phyloP scores from a whole-genome alignment of 2,888 invertebrate species.

The Gibbula magus region DNA sequence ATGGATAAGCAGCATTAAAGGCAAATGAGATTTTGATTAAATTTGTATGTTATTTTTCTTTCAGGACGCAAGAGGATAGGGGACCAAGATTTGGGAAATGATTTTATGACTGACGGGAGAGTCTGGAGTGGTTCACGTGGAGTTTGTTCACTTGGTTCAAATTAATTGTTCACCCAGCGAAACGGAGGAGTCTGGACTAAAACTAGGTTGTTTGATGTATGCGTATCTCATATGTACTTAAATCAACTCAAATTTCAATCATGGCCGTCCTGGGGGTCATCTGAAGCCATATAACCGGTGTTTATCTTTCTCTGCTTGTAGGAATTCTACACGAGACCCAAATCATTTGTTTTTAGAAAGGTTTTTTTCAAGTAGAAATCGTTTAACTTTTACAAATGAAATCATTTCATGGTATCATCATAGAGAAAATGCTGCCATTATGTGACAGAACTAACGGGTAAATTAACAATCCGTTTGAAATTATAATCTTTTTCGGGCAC shows the following conservation, averaged over 20 bases:
- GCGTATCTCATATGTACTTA: not conserved
- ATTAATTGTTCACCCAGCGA: not conserved
- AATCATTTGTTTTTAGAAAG: too few relatives aligned
- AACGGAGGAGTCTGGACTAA: not conserved
- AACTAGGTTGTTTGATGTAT: not conserved
- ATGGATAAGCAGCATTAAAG: not conserved
- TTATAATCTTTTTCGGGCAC: too few relatives aligned
- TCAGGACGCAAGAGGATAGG: not conserved
- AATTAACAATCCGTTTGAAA: too few relatives aligned
- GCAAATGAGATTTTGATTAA: conserved; percentile 13
- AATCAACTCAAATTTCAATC: not conserved
- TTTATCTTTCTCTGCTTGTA: too few relatives aligned
- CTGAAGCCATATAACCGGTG: too few relatives aligned
- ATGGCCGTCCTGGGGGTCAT: too few relatives aligned
- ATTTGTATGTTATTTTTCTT: not conserved
- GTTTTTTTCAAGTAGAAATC: too few relatives aligned
- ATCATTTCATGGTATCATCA: too few relatives aligned
- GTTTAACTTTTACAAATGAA: too few relatives aligned
- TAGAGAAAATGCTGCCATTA: too few relatives aligned
- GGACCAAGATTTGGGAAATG: conserved; percentile 3
- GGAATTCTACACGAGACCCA: too few relatives aligned
- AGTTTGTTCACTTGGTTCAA: not conserved
- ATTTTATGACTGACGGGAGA: not conserved
- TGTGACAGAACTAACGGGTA: too few relatives aligned
- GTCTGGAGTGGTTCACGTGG: not conserved